phyloP scores from a whole-genome alignment of 2,113 vertebrate genomes.

The Dasyornis broadbenti region DNA sequence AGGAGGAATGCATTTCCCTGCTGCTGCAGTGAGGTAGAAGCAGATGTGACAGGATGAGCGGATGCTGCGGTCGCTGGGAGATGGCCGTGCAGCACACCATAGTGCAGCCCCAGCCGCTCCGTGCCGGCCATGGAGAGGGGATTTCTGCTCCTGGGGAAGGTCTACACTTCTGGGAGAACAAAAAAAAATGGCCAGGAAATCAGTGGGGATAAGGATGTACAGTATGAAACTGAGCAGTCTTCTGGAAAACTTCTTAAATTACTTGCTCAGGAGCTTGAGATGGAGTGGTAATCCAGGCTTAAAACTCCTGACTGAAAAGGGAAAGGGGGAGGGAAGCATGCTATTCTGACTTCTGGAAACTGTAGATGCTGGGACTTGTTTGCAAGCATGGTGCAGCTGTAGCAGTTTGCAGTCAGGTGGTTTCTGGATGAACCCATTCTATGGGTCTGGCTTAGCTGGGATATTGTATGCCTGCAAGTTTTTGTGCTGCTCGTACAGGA shows the following conservation, averaged over 20 bases:
- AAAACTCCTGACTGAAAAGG: background rate
- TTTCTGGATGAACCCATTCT: background rate
- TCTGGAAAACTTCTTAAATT: background rate
- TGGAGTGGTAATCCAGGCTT: background rate
- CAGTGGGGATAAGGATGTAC: background rate
- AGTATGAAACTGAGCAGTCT: background rate
- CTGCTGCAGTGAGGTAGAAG: background rate
- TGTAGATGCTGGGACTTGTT: background rate
- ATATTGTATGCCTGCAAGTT: background rate
- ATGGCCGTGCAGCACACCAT: fast-evolving
- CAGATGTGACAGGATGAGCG: background rate
- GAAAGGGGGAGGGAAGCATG: background rate
- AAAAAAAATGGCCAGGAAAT: background rate
- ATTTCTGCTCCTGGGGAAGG: background rate
- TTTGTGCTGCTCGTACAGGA: background rate
- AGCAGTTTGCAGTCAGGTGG: background rate
- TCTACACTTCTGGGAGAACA: background rate
- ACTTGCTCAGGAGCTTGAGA: background rate
- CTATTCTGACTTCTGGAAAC: background rate
- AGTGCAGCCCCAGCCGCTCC: background rate
- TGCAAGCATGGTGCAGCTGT: background rate
- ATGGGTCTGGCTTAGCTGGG: background rate
- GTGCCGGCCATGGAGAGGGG: fast-evolving
- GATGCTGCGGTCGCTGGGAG: background rate
- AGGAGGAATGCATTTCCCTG: background rate